A percentile compares a stretch with the other conserved stretches of the same genome.
These are phyloP conservation scores for Chloropsis cyanopogon DNA, from an alignment of 2,113 vertebrate genomes.

Conservation along the genomic window DNA sequence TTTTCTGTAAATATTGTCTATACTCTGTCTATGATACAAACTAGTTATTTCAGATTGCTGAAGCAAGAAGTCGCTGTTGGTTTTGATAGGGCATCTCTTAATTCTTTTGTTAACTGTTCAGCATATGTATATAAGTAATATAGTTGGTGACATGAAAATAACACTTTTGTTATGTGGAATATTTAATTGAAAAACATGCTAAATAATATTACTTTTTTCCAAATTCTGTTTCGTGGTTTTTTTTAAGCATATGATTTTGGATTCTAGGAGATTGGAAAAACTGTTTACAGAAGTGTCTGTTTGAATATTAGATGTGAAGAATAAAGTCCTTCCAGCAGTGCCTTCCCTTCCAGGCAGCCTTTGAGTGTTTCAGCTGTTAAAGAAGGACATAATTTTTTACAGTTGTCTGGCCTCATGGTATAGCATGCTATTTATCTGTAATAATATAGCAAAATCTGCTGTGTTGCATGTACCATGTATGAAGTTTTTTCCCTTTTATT, in stretches of 20 bases:
- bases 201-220: constrained; percentile 80
- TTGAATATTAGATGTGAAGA: not conserved
- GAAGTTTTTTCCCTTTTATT: not conserved
- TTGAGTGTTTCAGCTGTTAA: not conserved
- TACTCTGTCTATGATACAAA: constrained; percentile 57
- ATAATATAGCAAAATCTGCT: not conserved
- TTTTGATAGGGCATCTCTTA: constrained; percentile 66
- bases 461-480: not conserved
- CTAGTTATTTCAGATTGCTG: constrained; percentile 48
- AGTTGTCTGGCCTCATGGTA: not conserved
- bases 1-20: constrained; percentile 65
- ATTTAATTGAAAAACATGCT: constrained; percentile 81
- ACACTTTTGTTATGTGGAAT: constrained; percentile 80
- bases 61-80: constrained; percentile 55
- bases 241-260: constrained; percentile 15
- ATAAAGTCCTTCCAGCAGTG: not conserved
- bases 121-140: constrained; percentile 74
- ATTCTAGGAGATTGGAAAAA: not conserved
- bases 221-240: constrained; percentile 70
- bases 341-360: not conserved
- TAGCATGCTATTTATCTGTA: not conserved
- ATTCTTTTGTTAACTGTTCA: constrained; percentile 57
- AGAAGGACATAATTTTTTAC: not conserved
- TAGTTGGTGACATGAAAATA: constrained; percentile 70
- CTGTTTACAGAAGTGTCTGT: not conserved